Evolutionary conservation across 2,888 invertebrate species (phyloP), one percentile per base, ranked within the genome.

Genomic region (Lissonota sp.): DNA sequence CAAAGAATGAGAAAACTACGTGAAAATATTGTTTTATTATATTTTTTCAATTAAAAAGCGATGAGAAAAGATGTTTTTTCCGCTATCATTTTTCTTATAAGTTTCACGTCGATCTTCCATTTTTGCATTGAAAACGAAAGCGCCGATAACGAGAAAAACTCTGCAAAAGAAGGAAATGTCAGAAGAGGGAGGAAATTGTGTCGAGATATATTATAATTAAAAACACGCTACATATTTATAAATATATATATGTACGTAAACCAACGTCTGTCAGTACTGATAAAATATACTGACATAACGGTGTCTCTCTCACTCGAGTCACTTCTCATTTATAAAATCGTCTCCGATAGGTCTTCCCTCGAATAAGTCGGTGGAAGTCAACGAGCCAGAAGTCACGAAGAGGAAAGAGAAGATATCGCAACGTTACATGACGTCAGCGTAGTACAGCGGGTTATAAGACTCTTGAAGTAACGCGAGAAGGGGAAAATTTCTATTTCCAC

Each of bases 301-400:
- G 51, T 42, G 44, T 57, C 16, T 26, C 37, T 60, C 81, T 49
- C 58, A 69, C 7, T 49, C 70, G n/a, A 58, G 81, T 81, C 81
- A 78, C 66, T 78, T 78, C 74, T 81, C 70, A 78, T 81, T 81
- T 81, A 64, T 78, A 66, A 81, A 74, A 62, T 71, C 57, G 55
- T 46, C 46, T 64, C 66, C 60, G 66, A 71, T 81, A 78, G 78
- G 81, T 78, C 81, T 81, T 81, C 69, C 58, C 37, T 57, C 57
- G 81, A 67, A 74, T 78, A 71, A 73, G 81, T 71, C 74, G 12
- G 66, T 40, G 70, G 70, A 71, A 70, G 42, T 66, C 70, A 74
- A 70, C 78, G 70, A 78, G 74, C 69, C 62, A 74, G 73, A 81
- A 64, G 55, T 40, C 58, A 14, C 60, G 42, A 6, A 26, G 55